Evolutionary conservation across 2,113 vertebrate species (phyloP), one percentile per base, ranked within the genome.

Genomic region (Vulpes lagopus): DNA sequence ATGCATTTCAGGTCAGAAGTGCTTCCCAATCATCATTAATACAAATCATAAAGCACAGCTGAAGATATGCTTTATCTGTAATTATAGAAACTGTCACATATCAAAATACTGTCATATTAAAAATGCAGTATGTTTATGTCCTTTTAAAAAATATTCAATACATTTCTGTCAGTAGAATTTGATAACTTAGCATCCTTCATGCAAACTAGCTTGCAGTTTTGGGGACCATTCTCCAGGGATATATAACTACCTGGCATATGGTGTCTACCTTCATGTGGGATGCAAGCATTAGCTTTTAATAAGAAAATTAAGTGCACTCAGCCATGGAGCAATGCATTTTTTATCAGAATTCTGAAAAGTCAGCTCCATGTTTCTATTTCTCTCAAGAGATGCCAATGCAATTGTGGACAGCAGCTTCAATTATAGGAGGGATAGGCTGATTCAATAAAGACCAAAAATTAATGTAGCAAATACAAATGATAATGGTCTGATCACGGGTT

Each of bases 251-350:
- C 38, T 97, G 69, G 84, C 86, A 93, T 96, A 80, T 97, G 94
- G 81, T 30, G 98, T 97, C 93, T 95, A 91, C 79, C 82, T 97
- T 97, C 85, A 94, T 91, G 71, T 96, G 79, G 38, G 62, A 97
- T 89, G 57, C 60, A 97, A 93, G 73, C 30, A 94, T 95, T 95
- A 97, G 38, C 35, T 96, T 55, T 89, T 98, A 97, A 98, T 95
- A 97, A 97, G 94, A 89, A 97, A 97, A 98, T 98, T 97, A 97
- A 98, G 88, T 51, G 11, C 64, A 76, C 89, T 96, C 97, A 97
- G 67, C 87, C 89, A 64, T 97, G 43, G 3, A 89, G 94, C 91
- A 80, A 96, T 32, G 90, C 60, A 98, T 89, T 96, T 64, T 98
- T 97, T 95, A 80, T 95, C 43, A 69, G 55, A 94, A 96, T 95